Evolutionary conservation across 2,797 vertebrate genomes (phyloP).

Genomic region (Acestrorhynchus altus): DNA sequence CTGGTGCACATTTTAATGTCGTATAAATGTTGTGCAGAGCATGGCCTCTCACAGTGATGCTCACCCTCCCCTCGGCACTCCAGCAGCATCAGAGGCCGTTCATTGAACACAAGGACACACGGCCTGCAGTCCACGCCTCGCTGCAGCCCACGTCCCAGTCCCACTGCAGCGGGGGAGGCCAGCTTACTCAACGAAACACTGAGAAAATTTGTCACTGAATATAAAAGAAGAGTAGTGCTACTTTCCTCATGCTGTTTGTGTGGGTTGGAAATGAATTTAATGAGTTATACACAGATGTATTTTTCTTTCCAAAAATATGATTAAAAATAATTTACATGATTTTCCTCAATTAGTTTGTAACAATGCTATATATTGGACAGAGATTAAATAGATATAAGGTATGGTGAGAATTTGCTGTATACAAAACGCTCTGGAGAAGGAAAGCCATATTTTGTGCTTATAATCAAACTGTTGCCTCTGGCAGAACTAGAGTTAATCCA

Average conservation of each 20-base stretch:
- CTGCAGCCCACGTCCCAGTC: conserved; percentile 31
- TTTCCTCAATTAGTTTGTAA: not conserved
- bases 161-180: conserved; percentile 29
- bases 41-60: conserved; percentile 59
- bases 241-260: not conserved
- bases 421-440: too few species aligned
- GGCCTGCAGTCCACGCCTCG: conserved; percentile 30
- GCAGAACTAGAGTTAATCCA: not conserved
- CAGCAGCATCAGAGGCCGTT: conserved; percentile 59
- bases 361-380: not conserved
- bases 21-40: not conserved
- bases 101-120: conserved; percentile 37
- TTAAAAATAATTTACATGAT: too few species aligned
- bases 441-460: not conserved
- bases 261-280: not conserved
- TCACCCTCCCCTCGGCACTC: conserved; percentile 50
- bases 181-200: conserved; percentile 7
- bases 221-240: not conserved
- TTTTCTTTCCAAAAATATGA: too few species aligned
- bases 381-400: too few species aligned
- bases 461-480: not conserved
- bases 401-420: too few species aligned
- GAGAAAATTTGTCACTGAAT: conserved; percentile 20
- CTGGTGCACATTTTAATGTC: not conserved
- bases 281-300: not conserved